Conservation (phyloP, 2,888 invertebrate species). For the Coremacera marginata region DNA sequence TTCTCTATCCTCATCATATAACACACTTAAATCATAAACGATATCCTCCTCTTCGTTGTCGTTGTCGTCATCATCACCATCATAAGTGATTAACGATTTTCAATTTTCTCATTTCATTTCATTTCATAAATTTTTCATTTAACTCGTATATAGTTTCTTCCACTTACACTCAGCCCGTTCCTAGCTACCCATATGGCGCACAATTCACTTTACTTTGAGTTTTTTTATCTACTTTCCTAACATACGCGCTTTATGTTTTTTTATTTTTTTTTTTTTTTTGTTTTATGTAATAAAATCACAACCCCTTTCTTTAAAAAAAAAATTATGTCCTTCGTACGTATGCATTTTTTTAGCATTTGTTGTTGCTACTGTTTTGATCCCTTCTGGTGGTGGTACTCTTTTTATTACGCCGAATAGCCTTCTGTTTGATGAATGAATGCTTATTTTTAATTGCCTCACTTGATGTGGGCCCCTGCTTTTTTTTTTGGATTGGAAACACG, state of each 20-base stretch:
- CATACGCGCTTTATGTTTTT: neutral
- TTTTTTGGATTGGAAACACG: neutral
- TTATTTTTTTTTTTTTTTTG: neutral
- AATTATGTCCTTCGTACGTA: slow-evolving; percentile 20
- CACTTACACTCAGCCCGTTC: neutral
- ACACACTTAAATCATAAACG: no score
- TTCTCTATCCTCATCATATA: no score
- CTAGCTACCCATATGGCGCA: slow-evolving; percentile 26
- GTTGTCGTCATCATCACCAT: neutral
- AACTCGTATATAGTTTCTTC: neutral
- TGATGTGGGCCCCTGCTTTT: neutral
- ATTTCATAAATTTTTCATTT: slow-evolving; percentile 8
- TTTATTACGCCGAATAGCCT: slow-evolving; percentile 2
- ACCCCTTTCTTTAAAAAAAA: slow-evolving; percentile 20
- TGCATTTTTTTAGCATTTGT: neutral
- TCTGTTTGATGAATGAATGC: slow-evolving; percentile 25
- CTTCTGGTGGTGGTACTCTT: neutral
- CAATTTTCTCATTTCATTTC: slow-evolving; percentile 33
- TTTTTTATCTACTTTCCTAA: neutral
- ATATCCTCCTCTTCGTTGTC: neutral
- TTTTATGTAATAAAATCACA: slow-evolving; percentile 34
- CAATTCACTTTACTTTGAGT: slow-evolving; percentile 17
- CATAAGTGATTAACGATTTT: slow-evolving; percentile 34
- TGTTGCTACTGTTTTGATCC: neutral
- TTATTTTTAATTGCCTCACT: slow-evolving; percentile 31